Evolutionary conservation across 2,797 vertebrate species (phyloP), one percentile per base, ranked within the genome.

Genomic region (Tenualosa thibaudeaui): DNA sequence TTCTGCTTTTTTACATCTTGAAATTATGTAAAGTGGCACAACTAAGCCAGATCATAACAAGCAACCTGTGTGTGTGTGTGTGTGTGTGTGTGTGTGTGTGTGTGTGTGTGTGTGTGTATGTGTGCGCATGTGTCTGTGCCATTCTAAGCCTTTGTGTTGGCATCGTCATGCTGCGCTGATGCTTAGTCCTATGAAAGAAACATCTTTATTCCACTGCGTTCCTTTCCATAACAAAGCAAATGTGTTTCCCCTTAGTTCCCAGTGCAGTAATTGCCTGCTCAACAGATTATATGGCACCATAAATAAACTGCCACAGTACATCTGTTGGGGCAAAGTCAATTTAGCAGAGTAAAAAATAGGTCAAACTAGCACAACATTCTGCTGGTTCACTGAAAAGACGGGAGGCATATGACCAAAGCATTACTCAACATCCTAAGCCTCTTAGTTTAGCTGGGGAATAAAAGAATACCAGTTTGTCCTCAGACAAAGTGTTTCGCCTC

Each of bases 1-100:
- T 37, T 78, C 22, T 15, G 6, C 37, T 78, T 78, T 78, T 71
- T 71, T 65, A 1, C 13, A 78, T 22, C 17, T 40, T 17, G 40
- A 78, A 78, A 78, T 86, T 62, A 53, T 83, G 83, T 31, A 58
- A 84, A n/a, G 81, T 78, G 71, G 17, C 43, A 75, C 15, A 26
- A 53, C 53, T 78, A 31, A 78, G 65, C 9, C 49, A 53, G 26
- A 84, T 53, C 83, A 78, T 78, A 78, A 78, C 37, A 78, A 78
- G 40, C 37, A 78, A 78, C 71, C 71, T 43, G 71, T 78, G 83
- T 24, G 46, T 71, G 19, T 53, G 10, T 50, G 43, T 83, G 88
- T 91, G 89, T 84, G 85, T 89, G 43, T 85, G 60, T 3, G 85
- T 81, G 85, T 60, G 58, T 60, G 58, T 58, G 46, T 3, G 2